phyloP scores from a whole-genome alignment of 2,888 invertebrate genomes.

The Macrosoma leucophasiata region DNA sequence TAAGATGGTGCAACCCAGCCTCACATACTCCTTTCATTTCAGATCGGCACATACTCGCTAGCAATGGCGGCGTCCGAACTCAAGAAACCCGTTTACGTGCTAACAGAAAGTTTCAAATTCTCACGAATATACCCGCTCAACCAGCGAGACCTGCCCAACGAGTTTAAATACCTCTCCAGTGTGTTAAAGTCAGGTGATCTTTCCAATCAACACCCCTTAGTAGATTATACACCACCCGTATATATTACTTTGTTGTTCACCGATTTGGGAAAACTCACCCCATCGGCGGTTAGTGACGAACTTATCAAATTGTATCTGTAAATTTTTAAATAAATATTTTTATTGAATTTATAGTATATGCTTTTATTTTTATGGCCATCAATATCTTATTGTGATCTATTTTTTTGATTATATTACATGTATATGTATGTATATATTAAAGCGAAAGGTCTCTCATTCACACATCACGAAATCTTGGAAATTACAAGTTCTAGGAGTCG shows the following conservation, averaged over 20 bases:
- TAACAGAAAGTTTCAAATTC: slow-evolving; percentile 99
- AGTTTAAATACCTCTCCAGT: slow-evolving; percentile 83
- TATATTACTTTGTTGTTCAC: slow-evolving; percentile 96
- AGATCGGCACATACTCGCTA: slow-evolving; percentile 91
- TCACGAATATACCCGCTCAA: slow-evolving; percentile 94
- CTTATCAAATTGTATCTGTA: slow-evolving; percentile 96
- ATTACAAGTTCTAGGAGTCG: no score
- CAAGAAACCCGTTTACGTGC: slow-evolving; percentile 96
- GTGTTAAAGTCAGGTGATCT: slow-evolving; percentile 58
- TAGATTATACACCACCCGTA: slow-evolving; percentile 97
- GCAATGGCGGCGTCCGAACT: slow-evolving; percentile 90
- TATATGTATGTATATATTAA: no score
- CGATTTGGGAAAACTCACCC: slow-evolving; percentile 95
- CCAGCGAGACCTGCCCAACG: slow-evolving; percentile 91
- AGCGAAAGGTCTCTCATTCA: no score
- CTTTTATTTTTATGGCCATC: no score
- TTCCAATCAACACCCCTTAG: slow-evolving; percentile 86
- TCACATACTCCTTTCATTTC: slow-evolving; percentile 40
- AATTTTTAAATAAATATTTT: no score
- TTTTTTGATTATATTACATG: no score
- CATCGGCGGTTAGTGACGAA: slow-evolving; percentile 98
- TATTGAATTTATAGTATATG: no score
- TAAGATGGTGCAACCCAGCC: no score
- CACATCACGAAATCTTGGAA: no score
- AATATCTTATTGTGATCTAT: no score